Base-by-base conservation (phyloP, 1,140 invertebrate genomes). In the Araneus ventricosus region DNA sequence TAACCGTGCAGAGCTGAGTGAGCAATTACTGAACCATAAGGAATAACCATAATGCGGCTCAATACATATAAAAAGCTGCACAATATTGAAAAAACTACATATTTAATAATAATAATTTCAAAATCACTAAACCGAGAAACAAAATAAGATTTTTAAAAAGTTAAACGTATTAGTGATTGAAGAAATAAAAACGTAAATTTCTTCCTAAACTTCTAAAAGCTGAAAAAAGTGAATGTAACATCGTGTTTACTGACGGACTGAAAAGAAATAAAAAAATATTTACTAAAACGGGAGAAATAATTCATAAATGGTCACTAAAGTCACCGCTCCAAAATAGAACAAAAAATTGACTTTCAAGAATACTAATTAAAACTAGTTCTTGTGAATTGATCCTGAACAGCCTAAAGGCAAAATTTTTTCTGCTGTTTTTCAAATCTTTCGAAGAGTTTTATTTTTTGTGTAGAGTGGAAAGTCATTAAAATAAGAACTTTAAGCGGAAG, bases 291-390 rank as follows among this genome's bases (percentile, higher is more conserved):
- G 17, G 34, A 34, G 17, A 75, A 75, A 75, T 22, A 4, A 30
- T 37, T 75, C 30, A 75, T 30, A 37, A 75, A 37, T 75, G 67
- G 5, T 75, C 67, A 75, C 27, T 75, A 8, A 61, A 75, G 37
- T 5, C 3, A 41, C 85, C 34, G n/a, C 57, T 67, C 6, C 39
- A 67, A 63, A 90, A 59, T 70, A 22, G 20, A 34, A 82, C 8
- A 79, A 82, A 90, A 90, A 90, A 90, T 39, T 37, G 27, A 17
- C 45, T 90, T 59, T 59, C 34, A 82, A 90, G 82, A 82, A 45
- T 79, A 82, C 67, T 90, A 90, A 90, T 90, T 90, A 90, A 90
- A 90, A 90, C 63, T 90, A 61, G 67, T 82, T 59, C 67, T 39
- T 52, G 75, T n/a, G 52, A 79, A 75, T n/a, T 90, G 67, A 90